Conservation (phyloP, 2,888 invertebrate genomes). For the Craniophora ligustri region DNA sequence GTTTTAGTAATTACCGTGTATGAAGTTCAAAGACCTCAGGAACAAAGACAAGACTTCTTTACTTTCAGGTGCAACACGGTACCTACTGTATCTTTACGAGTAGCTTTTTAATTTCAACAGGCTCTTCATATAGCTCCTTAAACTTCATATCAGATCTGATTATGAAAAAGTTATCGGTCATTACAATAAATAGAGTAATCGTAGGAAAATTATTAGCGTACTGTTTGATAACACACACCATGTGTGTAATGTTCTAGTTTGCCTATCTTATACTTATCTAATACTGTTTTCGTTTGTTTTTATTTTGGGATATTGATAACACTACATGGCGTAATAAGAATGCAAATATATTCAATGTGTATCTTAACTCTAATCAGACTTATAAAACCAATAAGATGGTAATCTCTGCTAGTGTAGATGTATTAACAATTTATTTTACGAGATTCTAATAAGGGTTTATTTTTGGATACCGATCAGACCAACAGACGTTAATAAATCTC, state of each 20-base stretch:
- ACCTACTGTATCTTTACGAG: too few species aligned
- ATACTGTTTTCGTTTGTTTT: slow-evolving; percentile 3
- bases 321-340: neutral
- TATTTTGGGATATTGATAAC: neutral
- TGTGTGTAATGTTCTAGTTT: slow-evolving; percentile 21
- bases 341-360: too few species aligned
- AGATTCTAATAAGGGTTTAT: neutral
- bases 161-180: slow-evolving; percentile 22
- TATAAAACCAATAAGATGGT: too few species aligned
- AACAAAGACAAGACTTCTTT: slow-evolving; percentile 6
- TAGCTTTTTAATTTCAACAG: too few species aligned
- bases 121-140: slow-evolving; percentile 1
- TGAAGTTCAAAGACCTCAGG: slow-evolving; percentile 27
- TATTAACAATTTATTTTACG: too few species aligned
- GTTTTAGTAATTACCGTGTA: neutral
- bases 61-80: neutral
- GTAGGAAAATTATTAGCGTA: slow-evolving; percentile 22
- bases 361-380: too few species aligned
- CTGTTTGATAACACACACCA: slow-evolving; percentile 24
- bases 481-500: too few species aligned
- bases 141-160: neutral
- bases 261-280: slow-evolving; percentile 1
- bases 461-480: too few species aligned
- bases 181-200: slow-evolving; percentile 12
- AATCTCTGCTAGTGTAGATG: neutral